phyloP scores from a whole-genome alignment of 1,140 invertebrate species.

The Bombus turneri region DNA sequence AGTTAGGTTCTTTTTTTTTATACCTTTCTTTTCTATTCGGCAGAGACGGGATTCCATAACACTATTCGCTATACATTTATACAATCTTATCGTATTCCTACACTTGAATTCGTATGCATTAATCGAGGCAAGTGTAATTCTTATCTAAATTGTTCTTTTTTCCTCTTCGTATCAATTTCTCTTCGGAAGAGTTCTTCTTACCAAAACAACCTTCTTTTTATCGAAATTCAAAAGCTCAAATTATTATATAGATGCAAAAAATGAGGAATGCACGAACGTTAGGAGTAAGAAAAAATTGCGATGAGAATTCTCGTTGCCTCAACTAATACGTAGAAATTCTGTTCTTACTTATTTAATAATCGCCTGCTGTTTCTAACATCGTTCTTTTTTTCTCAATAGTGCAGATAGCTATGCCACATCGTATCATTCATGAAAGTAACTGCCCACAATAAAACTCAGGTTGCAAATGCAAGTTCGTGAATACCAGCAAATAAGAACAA shows the following conservation, averaged over 20 bases:
- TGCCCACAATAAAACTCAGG: constrained; percentile 62
- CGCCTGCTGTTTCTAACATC: constrained; percentile 44
- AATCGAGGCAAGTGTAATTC: constrained; percentile 68
- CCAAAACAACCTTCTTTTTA: neutral
- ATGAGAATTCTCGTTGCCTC: constrained; percentile 60
- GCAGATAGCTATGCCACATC: constrained; percentile 52
- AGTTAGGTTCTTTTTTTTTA: constrained; percentile 63
- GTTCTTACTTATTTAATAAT: constrained; percentile 64
- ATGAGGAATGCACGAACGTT: constrained; percentile 25
- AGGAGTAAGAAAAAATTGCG: constrained; percentile 29
- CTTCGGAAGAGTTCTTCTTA: constrained; percentile 8
- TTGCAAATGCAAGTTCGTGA: constrained; percentile 59
- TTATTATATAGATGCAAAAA: constrained; percentile 9
- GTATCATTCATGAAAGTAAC: constrained; percentile 60
- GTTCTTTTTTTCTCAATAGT: constrained; percentile 48
- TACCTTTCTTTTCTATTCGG: constrained; percentile 69
- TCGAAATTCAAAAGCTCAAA: constrained; percentile 50
- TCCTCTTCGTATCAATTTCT: constrained; percentile 13
- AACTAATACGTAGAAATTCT: constrained; percentile 63
- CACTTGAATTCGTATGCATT: constrained; percentile 61
- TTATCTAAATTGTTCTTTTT: constrained; percentile 49
- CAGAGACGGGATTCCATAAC: constrained; percentile 72
- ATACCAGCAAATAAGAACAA: constrained; percentile 65
- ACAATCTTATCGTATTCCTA: constrained; percentile 74
- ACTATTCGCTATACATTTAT: constrained; percentile 81